Evolutionary conservation across 2,113 vertebrate genomes (phyloP), one percentile per base, ranked within the genome.

Genomic region (Ochotona princeps): DNA sequence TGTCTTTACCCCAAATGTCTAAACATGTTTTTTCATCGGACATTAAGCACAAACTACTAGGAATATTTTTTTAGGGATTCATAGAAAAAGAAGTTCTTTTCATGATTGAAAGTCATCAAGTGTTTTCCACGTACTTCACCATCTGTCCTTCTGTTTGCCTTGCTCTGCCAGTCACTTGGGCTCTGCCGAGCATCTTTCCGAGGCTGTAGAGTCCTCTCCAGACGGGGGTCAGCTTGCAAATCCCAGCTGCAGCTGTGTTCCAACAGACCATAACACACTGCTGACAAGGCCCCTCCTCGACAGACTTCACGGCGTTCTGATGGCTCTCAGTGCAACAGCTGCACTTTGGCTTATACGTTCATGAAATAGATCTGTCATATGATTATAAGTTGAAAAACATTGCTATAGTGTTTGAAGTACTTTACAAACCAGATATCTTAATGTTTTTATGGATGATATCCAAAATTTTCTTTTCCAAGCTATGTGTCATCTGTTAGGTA

Each of bases 161-260:
- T 92, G 76, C 70, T 81, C 79, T 47, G 23, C 26, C 89, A 69
- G 83, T 88, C 60, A 44, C 60, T 25, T 74, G 89, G 32, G 32
- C 15, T 70, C 83, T 87, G 87, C 35, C 74, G 89, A 93, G 49
- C 32, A 61, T 63, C 80, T 87, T 92, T 96, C 81, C 78, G 76
- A 94, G 49, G n/a, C 38, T 47, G 66, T 61, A 26, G 23, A 49
- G 75, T 63, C 60, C 63, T 93, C 2, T 79, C 83, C 97, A 97
- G 92, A 97, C 95, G 92, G 91, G 87, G 47, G 74, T 95, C 57
- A 92, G 47, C 89, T 72, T 72, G 78, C 89, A 94, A 93, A 94
- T 95, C 91, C 78, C 83, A 82, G 18, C 11, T 73, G 81, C 92
- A 96, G 96, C 95, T 97, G 95, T 92, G 74, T 89, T 93, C 51